Evolutionary conservation across 92 coral and sea anemone genomes (phyloP).

Genomic region (Phymanthus crucifer): DNA sequence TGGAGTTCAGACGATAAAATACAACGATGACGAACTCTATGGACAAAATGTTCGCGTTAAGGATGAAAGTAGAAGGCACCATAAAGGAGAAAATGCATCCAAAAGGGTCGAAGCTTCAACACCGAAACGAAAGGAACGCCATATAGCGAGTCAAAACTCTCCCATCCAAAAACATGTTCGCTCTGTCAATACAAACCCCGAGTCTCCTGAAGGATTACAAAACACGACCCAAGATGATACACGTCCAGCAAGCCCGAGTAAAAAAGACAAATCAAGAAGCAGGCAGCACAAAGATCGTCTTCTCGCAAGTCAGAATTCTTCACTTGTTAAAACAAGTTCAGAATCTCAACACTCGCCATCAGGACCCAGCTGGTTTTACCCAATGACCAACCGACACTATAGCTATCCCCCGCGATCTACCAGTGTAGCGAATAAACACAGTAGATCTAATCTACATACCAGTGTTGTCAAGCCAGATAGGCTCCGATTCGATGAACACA

Average conservation of each 20-base stretch:
- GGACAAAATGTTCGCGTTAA: neutral
- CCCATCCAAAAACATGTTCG: constrained; percentile 14
- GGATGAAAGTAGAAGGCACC: neutral
- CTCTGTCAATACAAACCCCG: neutral
- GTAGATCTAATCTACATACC: constrained; percentile 41
- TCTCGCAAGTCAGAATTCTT: constrained; percentile 55
- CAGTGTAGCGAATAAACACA: constrained; percentile 47
- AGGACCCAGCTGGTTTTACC: constrained; percentile 67
- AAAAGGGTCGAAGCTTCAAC: constrained; percentile 6
- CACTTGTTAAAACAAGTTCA: constrained; percentile 13
- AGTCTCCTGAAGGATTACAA: neutral
- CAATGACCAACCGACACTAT: constrained; percentile 36
- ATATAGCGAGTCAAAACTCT: constrained; percentile 59
- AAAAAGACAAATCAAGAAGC: constrained; percentile 9
- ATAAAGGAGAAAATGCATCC: neutral
- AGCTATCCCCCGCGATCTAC: constrained; percentile 44
- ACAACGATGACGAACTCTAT: constrained; percentile 24
- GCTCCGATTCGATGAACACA: constrained; percentile 34
- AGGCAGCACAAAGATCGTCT: constrained; percentile 42
- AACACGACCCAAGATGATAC: neutral
- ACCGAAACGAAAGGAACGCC: constrained; percentile 46
- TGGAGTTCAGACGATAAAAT: constrained; percentile 38
- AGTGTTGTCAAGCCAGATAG: constrained; percentile 19
- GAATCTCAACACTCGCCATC: constrained; percentile 6
- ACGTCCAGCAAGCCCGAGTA: neutral